phyloP scores from a whole-genome alignment of 2,113 vertebrate species.

The Oncorhynchus gorbuscha region DNA sequence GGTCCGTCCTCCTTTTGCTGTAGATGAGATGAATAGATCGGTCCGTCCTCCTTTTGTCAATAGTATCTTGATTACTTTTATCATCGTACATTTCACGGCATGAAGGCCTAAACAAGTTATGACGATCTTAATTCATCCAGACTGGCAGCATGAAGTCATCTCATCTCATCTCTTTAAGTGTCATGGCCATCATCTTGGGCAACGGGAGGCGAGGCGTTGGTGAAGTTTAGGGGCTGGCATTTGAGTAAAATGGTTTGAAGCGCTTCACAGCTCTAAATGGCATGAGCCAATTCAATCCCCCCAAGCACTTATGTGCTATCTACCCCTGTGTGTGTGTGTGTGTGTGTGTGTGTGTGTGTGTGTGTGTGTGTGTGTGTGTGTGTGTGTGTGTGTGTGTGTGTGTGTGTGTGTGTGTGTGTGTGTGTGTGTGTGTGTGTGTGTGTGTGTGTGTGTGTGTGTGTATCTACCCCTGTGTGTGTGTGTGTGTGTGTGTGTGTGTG shows the following conservation, averaged over 20 bases:
- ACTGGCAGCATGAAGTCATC: constrained; percentile 13
- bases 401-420: too few species aligned
- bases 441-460: too few species aligned
- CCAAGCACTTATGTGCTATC: constrained; percentile 63
- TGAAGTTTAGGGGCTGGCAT: constrained; percentile 56
- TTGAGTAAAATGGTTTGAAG: constrained; percentile 63
- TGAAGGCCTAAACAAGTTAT: not conserved
- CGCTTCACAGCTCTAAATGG: constrained; percentile 66
- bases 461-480: too few species aligned
- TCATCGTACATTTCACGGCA: not conserved
- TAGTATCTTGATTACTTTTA: not conserved
- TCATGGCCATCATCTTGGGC: constrained; percentile 20
- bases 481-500: too few species aligned
- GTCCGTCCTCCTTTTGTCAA: too few species aligned
- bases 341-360: too few species aligned
- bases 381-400: too few species aligned
- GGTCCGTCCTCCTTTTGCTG: too few species aligned
- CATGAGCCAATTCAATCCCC: constrained; percentile 68
- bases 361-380: too few species aligned
- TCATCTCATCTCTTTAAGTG: constrained; percentile 40
- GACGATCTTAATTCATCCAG: too few species aligned
- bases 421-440: too few species aligned
- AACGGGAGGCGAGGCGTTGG: constrained; percentile 25
- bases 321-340: constrained; percentile 14
- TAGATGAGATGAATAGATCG: too few species aligned